Conservation (phyloP, 2,888 invertebrate species). For the Dryocosmus kuriphilus region DNA sequence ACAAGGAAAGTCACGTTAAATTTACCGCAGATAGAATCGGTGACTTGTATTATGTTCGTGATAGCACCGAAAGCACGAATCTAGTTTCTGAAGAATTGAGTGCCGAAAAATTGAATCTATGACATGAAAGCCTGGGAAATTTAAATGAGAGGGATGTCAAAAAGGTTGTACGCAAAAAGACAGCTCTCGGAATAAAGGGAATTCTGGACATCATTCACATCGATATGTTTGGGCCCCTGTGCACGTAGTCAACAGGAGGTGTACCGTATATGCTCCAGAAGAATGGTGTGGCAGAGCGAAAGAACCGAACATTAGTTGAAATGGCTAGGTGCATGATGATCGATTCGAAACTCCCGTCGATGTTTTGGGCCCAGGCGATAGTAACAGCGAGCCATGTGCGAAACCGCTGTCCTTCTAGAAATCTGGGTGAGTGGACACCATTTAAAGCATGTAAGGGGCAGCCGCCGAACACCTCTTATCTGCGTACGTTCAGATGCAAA, state of each 20-base stretch:
- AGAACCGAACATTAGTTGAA: background rate
- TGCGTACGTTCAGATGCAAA: background rate
- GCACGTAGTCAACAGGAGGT: background rate
- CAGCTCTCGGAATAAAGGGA: background rate
- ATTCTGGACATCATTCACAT: background rate
- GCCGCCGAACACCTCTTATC: background rate
- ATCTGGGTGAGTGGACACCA: background rate
- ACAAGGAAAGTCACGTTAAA: background rate
- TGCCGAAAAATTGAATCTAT: background rate
- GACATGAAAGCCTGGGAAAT: background rate
- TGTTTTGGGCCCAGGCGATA: background rate
- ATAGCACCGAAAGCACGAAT: too few relatives aligned
- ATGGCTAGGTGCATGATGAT: background rate
- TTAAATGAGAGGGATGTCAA: background rate
- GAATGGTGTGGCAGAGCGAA: background rate
- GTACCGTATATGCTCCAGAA: background rate
- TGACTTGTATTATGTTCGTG: background rate
- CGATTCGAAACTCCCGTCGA: background rate
- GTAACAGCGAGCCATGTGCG: background rate
- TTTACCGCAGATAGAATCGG: background rate
- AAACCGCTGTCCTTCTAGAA: background rate
- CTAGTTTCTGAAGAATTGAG: background rate
- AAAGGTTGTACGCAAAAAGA: background rate
- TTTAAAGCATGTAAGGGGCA: background rate
- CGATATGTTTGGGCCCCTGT: background rate